These are phyloP conservation scores for Limonius californicus DNA, from an alignment of 1,140 invertebrate genomes.

Conservation along the genomic window DNA sequence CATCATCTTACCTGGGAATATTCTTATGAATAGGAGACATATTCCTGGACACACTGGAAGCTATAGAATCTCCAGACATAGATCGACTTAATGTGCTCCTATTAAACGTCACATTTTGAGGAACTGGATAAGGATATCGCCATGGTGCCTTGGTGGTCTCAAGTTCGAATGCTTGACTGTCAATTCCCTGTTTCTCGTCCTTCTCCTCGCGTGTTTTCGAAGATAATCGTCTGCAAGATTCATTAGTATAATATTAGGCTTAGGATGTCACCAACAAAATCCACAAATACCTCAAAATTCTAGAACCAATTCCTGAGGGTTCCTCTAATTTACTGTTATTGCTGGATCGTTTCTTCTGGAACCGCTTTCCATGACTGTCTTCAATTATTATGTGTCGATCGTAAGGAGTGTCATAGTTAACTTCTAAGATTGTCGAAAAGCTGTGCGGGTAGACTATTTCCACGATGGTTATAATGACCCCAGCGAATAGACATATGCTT, in stretches of 20 bases:
- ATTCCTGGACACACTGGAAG: slow-evolving; percentile 44
- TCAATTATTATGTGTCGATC: slow-evolving; percentile 88
- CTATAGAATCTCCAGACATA: slow-evolving; percentile 48
- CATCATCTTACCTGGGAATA: slow-evolving; percentile 23
- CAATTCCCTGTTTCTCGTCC: slow-evolving; percentile 45
- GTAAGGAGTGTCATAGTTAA: slow-evolving; percentile 92
- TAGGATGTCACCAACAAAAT: too few species aligned
- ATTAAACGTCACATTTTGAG: slow-evolving; percentile 28
- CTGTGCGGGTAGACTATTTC: slow-evolving; percentile 85
- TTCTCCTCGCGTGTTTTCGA: slow-evolving; percentile 54
- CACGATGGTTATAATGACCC: slow-evolving; percentile 72
- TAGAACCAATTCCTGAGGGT: slow-evolving; percentile 55
- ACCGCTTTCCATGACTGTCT: slow-evolving; percentile 75
- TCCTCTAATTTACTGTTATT: slow-evolving; percentile 58
- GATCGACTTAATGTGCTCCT: slow-evolving; percentile 42
- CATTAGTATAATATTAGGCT: slow-evolving; percentile 20
- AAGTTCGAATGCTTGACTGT: slow-evolving; percentile 58
- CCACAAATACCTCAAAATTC: slow-evolving; percentile 54
- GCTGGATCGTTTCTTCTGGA: slow-evolving; percentile 57
- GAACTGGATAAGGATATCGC: slow-evolving; percentile 52
- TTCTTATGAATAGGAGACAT: slow-evolving; percentile 33
- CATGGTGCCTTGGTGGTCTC: slow-evolving; percentile 57
- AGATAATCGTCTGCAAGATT: slow-evolving; percentile 54
- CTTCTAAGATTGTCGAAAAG: slow-evolving; percentile 88
- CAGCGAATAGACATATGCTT: slow-evolving; percentile 67